These are phyloP conservation scores for Iselma pallidipennis DNA, from an alignment of 2,888 invertebrate species.

Conservation along the genomic window DNA sequence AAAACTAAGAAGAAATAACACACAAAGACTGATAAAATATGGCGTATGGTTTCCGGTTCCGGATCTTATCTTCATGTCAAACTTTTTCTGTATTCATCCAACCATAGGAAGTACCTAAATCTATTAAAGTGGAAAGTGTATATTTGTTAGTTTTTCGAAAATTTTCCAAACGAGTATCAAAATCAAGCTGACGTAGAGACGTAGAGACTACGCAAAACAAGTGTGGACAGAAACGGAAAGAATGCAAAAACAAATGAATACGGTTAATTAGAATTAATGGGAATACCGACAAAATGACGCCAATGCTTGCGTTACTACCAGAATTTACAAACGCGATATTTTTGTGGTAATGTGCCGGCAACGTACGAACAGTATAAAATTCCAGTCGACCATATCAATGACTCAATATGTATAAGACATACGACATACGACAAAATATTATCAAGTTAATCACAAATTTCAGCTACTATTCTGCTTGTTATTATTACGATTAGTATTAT, in stretches of 20 bases:
- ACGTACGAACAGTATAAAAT: conserved; percentile 16
- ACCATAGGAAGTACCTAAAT: no score
- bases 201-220: neutral
- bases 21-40: no score
- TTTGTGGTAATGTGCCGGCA: conserved; percentile 14
- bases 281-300: conserved; percentile 32
- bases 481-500: no score
- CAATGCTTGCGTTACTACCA: conserved; percentile 11
- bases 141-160: no score
- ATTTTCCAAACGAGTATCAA: neutral
- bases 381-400: conserved; percentile 32
- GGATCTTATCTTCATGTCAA: no score
- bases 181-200: neutral
- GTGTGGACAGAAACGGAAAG: no score
- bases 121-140: no score
- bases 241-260: neutral
- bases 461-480: neutral
- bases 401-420: conserved; percentile 5
- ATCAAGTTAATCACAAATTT: neutral
- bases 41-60: no score
- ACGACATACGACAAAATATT: neutral
- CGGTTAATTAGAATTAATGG: conserved; percentile 6
- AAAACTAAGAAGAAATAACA: no score
- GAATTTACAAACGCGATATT: conserved; percentile 32
- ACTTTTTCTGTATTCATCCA: no score